Base-by-base conservation (phyloP, 2,113 vertebrate species). In the Elachura formosa region DNA sequence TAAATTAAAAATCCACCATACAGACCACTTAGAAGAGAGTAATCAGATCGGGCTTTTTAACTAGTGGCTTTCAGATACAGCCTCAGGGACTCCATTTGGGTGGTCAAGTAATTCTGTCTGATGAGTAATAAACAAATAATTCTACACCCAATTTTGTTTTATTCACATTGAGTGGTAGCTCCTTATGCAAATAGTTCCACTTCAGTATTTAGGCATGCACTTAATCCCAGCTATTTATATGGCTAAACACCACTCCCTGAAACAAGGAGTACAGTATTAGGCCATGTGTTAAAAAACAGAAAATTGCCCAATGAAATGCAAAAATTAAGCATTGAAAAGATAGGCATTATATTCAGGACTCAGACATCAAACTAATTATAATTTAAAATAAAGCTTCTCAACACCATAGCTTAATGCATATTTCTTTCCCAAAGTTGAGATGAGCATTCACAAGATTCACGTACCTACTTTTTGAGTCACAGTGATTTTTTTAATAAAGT, bases 91-190 rank as follows among this genome's bases (percentile, higher is more conserved):
- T 77, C 78, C 43, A 63, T 93, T 89, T 93, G 94, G 94, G 96
- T 94, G 96, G 95, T 95, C 92, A 96, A 95, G 51, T 94, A 92
- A 81, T 74, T 93, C 48, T 92, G 75, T 38, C 55, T 94, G 88
- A 90, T 93, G 90, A 95, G 86, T 93, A 96, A 95, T 74, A 96
- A 96, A 90, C 71, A 93, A 96, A 95, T 89, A 94, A 94, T 90
- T 94, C 86, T 96, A 95, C 83, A 93, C 90, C 76, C 83, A 89
- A 83, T 87, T 94, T 81, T 94, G 38, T 55, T 92, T 94, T 74
- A 85, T 89, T 97, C 93, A 46, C 75, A 94, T 38, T 84, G 84
- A 95, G 59, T 28, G 1, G 81, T 91, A 92, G 82, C 46, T 94
- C 61, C 72, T 95, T 89, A 77, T 90, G 89, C 56, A 90, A 95